These are phyloP conservation scores for Phrynosoma platyrhinos DNA, from an alignment of 2,113 vertebrate genomes.

Conservation along the genomic window DNA sequence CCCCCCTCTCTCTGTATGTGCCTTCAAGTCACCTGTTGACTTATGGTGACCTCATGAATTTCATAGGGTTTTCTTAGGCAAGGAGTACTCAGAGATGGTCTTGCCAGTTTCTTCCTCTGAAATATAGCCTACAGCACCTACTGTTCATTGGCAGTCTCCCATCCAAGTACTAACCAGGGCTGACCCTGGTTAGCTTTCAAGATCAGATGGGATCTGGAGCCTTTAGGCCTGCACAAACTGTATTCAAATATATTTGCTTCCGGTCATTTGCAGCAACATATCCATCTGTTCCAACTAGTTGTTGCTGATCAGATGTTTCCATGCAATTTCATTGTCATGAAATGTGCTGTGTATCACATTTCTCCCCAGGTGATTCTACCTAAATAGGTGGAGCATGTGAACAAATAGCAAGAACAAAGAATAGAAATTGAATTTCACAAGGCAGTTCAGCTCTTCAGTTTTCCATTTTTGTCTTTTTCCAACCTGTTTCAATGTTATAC, in stretches of 20 bases:
- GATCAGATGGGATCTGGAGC: too few species aligned
- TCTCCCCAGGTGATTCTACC: not conserved
- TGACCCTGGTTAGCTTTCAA: too few species aligned
- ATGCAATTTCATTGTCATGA: not conserved
- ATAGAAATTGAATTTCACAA: not conserved
- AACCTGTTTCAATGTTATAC: conserved; percentile 1
- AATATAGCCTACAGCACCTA: too few species aligned
- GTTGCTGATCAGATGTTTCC: rapidly evolving
- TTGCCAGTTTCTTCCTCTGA: too few species aligned
- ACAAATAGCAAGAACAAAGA: not conserved
- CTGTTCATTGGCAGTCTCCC: too few species aligned
- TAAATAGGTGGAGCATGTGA: not conserved
- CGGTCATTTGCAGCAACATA: not conserved
- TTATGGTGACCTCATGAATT: too few species aligned
- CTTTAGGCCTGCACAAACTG: rapidly evolving
- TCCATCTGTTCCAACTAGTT: not conserved
- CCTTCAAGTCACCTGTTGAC: too few species aligned
- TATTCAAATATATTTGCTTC: conserved; percentile 2
- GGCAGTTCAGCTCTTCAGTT: not conserved
- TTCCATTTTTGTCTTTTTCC: not conserved
- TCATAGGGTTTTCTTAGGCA: too few species aligned
- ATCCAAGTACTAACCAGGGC: too few species aligned
- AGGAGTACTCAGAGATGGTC: too few species aligned
- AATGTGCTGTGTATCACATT: not conserved
- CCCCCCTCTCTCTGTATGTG: too few species aligned